phyloP scores from a whole-genome alignment of 2,888 invertebrate genomes.

The Trachelus tabidus region DNA sequence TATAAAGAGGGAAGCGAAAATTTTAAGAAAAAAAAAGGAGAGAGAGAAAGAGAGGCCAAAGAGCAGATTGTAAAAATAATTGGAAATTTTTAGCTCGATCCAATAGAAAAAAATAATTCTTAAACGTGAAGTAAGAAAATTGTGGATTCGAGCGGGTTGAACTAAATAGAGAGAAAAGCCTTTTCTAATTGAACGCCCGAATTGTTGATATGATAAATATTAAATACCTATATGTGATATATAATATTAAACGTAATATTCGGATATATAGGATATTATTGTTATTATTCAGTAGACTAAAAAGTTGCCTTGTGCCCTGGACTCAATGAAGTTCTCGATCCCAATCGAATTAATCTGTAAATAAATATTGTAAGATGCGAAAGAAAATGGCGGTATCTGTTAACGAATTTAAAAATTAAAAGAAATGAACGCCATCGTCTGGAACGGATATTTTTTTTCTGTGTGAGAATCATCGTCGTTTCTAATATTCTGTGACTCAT shows the following conservation, averaged over 20 bases:
- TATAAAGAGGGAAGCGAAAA: neutral
- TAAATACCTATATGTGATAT: slow-evolving; percentile 56
- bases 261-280: slow-evolving; percentile 45
- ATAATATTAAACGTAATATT: slow-evolving; percentile 55
- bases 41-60: neutral
- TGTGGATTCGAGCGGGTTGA: neutral
- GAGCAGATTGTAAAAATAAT: neutral
- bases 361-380: neutral
- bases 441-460: neutral
- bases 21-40: neutral
- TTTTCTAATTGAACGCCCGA: slow-evolving; percentile 51
- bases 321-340: neutral
- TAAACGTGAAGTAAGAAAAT: neutral
- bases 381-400: neutral
- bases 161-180: slow-evolving; percentile 21
- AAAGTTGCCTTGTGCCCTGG: slow-evolving; percentile 39
- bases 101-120: neutral
- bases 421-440: neutral
- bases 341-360: neutral
- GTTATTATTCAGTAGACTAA: slow-evolving; percentile 44
- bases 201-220: slow-evolving; percentile 49
- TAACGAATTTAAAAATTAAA: neutral
- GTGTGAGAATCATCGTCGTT: neutral
- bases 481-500: too few relatives aligned
- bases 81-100: neutral